phyloP scores from a whole-genome alignment of 1,140 invertebrate species.

The Cydia pomonella region DNA sequence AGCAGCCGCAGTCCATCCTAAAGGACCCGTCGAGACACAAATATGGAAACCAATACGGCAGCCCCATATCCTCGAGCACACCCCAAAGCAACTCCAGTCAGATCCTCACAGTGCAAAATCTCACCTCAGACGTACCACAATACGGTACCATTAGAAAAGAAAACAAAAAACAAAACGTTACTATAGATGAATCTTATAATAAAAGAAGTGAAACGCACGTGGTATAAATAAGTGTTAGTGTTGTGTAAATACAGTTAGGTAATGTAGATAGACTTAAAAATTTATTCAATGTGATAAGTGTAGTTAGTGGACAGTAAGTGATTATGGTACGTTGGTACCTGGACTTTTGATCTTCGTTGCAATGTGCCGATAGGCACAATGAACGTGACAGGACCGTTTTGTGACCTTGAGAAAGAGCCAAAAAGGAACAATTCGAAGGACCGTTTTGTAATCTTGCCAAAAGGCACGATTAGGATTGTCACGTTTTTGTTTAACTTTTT shows the following conservation, averaged over 20 bases:
- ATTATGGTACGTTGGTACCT: not conserved
- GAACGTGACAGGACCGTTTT: too few relatives aligned
- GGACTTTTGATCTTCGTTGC: not conserved
- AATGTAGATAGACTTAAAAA: conserved; percentile 75
- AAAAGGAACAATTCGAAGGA: not conserved
- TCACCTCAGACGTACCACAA: conserved; percentile 71
- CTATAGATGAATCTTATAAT: conserved; percentile 73
- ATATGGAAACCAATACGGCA: conserved; percentile 80
- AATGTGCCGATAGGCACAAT: not conserved
- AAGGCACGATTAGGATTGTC: too few relatives aligned
- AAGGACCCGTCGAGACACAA: conserved; percentile 83
- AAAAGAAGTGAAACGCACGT: conserved; percentile 74
- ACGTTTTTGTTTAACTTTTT: not conserved
- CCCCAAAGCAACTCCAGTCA: conserved; percentile 70
- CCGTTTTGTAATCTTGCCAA: too few relatives aligned
- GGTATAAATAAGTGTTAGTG: conserved; percentile 54
- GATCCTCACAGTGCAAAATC: conserved; percentile 77
- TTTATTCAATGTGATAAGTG: conserved; percentile 73
- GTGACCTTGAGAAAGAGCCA: not conserved
- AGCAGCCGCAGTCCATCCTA: conserved; percentile 82
- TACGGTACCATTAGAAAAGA: conserved; percentile 79
- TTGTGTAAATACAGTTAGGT: conserved; percentile 52
- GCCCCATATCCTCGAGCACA: conserved; percentile 69
- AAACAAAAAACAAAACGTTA: conserved; percentile 76
- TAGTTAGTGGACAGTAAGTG: not conserved